Percentiles rank a stretch among this genome's conserved stretches.
phyloP scores from a whole-genome alignment of 2,888 invertebrate species.

The Siphonodentalium dalli region DNA sequence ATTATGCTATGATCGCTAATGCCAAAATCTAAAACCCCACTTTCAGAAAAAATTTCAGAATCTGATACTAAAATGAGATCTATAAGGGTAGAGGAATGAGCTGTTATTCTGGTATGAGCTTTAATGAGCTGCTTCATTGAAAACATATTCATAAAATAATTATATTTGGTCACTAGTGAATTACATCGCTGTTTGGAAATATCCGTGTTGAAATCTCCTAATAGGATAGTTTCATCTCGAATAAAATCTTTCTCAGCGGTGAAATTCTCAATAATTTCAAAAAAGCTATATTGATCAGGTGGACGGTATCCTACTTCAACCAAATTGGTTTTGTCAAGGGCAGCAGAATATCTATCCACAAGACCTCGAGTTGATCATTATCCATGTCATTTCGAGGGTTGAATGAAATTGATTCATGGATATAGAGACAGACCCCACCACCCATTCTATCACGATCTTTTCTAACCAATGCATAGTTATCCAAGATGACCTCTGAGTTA shows the following conservation, averaged over 20 bases:
- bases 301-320: conserved; percentile 12
- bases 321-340: conserved; percentile 17
- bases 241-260: background rate
- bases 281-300: conserved; percentile 11
- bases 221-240: conserved; percentile 1
- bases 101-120: conserved; percentile 4
- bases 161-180: too few relatives aligned
- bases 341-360: conserved; percentile 11
- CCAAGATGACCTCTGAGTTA: too few relatives aligned
- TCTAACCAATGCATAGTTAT: too few relatives aligned
- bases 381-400: conserved; percentile 6
- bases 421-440: conserved; percentile 12
- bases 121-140: conserved; percentile 7
- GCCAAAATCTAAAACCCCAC: too few relatives aligned
- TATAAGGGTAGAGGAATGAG: too few relatives aligned
- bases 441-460: conserved; percentile 8
- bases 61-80: too few relatives aligned
- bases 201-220: conserved; percentile 12
- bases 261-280: conserved; percentile 5
- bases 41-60: too few relatives aligned
- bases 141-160: conserved; percentile 2
- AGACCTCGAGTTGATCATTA: conserved; percentile 2
- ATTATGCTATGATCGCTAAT: too few relatives aligned
- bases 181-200: conserved; percentile 3
- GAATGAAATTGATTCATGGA: conserved; percentile 11